Conservation (phyloP, 2,797 vertebrate species). For the Typhlichthys eigenmanni region DNA sequence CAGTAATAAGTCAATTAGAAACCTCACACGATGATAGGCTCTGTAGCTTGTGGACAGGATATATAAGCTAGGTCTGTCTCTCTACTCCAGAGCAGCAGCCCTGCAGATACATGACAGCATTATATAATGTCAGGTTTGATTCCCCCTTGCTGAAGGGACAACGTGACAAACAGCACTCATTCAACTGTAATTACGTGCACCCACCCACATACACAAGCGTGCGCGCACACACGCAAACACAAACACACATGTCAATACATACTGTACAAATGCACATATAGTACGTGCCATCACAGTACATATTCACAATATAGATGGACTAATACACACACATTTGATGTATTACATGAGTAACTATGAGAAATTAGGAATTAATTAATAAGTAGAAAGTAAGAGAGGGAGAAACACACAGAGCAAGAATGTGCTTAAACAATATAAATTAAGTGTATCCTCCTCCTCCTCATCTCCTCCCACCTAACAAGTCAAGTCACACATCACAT, state of each 20-base stretch:
- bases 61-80: constrained; percentile 4
- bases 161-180: constrained; percentile 24
- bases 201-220: constrained; percentile 2
- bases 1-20: neutral
- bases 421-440: too few relatives aligned
- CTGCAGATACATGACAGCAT: constrained; percentile 31
- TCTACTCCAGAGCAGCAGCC: constrained; percentile 17
- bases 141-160: constrained; percentile 55
- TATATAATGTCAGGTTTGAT: constrained; percentile 40
- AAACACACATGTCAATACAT: neutral
- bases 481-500: too few relatives aligned
- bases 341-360: too few relatives aligned
- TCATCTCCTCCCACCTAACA: too few relatives aligned
- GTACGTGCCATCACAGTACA: neutral
- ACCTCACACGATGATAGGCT: neutral
- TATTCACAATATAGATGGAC: too few relatives aligned
- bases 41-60: too few relatives aligned
- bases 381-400: too few relatives aligned
- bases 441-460: too few relatives aligned
- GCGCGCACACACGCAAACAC: constrained; percentile 6
- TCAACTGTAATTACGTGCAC: constrained; percentile 26
- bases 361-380: too few relatives aligned
- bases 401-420: too few relatives aligned
- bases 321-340: too few relatives aligned
- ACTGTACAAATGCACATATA: neutral